These are phyloP conservation scores for Saguinus midas DNA, from an alignment of 2,113 vertebrate genomes.

Conservation along the genomic window DNA sequence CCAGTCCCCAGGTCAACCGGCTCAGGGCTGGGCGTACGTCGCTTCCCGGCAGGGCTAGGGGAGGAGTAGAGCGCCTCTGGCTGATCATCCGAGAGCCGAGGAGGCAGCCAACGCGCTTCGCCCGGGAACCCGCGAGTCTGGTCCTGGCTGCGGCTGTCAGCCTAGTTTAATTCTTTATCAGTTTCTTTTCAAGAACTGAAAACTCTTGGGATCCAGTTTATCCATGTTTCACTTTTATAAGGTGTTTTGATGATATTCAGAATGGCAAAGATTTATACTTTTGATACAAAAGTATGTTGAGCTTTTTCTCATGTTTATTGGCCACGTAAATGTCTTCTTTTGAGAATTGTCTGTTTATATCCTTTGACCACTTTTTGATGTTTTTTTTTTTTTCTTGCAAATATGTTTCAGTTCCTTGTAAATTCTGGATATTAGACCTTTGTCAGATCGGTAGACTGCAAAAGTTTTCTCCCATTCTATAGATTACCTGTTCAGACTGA, in stretches of 20 bases:
- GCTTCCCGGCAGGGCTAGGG: slow-evolving; percentile 80
- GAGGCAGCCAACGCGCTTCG: neutral
- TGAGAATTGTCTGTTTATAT: no score
- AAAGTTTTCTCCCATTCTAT: no score
- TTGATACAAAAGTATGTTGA: neutral
- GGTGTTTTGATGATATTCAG: neutral
- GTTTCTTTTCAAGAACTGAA: neutral
- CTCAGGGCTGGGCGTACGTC: slow-evolving; percentile 66
- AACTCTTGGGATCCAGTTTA: neutral
- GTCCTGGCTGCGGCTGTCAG: accelerated
- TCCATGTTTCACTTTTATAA: neutral
- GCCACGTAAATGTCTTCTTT: no score
- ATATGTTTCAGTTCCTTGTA: no score
- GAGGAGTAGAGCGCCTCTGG: slow-evolving; percentile 90
- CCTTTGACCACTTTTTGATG: no score
- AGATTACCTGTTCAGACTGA: no score
- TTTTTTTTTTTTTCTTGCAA: no score
- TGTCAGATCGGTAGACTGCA: no score
- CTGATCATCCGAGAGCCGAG: slow-evolving; percentile 88
- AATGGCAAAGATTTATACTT: neutral
- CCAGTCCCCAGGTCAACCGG: slow-evolving; percentile 59
- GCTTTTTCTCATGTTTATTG: no score
- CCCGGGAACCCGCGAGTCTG: neutral
- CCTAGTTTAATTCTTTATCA: neutral
- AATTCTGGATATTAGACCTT: no score